Evolutionary conservation across 2,113 vertebrate genomes (phyloP).

Genomic region (Phrynosoma blainvillii): DNA sequence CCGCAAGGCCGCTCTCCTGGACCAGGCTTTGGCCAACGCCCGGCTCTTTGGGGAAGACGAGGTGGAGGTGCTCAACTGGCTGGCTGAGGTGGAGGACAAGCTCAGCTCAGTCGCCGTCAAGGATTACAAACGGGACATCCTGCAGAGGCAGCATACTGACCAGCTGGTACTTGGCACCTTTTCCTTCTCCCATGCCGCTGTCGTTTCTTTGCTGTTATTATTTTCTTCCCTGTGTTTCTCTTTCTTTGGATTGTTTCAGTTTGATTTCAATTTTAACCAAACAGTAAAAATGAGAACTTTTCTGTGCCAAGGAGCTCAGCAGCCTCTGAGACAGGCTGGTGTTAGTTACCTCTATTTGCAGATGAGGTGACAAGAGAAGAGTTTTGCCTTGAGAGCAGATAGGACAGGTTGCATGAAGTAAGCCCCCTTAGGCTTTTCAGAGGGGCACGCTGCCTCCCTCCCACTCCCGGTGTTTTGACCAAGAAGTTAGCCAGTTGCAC

Average conservation of each 20-base stretch:
- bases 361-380: too few species aligned
- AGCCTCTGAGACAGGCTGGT: too few species aligned
- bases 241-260: constrained; percentile 28
- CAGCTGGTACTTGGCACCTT: constrained; percentile 88
- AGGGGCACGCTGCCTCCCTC: too few species aligned
- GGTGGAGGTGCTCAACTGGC: constrained; percentile 99
- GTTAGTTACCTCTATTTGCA: too few species aligned
- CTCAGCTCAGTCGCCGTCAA: constrained; percentile 89
- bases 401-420: too few species aligned
- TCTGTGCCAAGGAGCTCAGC: too few species aligned
- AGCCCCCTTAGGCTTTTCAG: too few species aligned
- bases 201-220: not conserved
- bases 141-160: constrained; percentile 91
- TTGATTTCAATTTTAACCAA: constrained; percentile 43
- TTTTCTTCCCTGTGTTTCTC: constrained; percentile 41
- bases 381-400: too few species aligned
- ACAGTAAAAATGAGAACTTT: not conserved
- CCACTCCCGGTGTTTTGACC: too few species aligned
- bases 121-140: constrained; percentile 89
- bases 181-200: not conserved
- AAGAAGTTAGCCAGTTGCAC: too few species aligned
- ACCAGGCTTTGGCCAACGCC: constrained; percentile 93
- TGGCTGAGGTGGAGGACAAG: constrained; percentile 96
- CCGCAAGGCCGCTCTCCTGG: constrained; percentile 88
- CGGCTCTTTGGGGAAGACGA: constrained; percentile 98